Conservation (phyloP, 2,797 vertebrate species). For the Sylvilagus floridanus region DNA sequence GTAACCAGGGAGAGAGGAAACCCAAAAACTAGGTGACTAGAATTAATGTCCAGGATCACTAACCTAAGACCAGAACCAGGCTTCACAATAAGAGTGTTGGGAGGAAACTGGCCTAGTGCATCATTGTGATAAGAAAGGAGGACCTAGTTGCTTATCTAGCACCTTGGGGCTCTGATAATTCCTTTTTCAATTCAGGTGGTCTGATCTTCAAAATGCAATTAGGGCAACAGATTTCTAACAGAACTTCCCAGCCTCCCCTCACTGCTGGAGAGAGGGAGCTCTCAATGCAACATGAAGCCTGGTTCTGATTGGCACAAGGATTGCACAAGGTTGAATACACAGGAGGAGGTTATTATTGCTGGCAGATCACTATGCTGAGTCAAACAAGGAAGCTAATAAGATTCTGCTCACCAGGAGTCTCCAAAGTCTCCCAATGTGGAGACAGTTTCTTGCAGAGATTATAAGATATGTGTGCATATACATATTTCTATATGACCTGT, state of each 20-base stretch:
- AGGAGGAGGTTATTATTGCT: slow-evolving; percentile 37
- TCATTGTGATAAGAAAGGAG: not conserved
- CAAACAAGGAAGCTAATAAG: slow-evolving; percentile 54
- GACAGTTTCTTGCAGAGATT: slow-evolving; percentile 29
- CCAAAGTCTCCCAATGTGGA: slow-evolving; percentile 59
- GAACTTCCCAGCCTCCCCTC: not conserved
- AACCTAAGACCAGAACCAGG: not conserved
- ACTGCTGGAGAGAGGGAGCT: not conserved
- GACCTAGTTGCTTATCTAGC: not conserved
- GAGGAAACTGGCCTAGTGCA: not conserved
- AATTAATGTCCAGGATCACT: not conserved
- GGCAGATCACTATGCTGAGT: slow-evolving; percentile 53
- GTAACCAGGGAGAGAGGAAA: not conserved
- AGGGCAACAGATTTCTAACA: not conserved
- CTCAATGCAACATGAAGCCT: slow-evolving; percentile 18
- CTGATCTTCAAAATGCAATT: slow-evolving; percentile 43
- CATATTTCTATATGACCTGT: not conserved
- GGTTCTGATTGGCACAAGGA: slow-evolving; percentile 25
- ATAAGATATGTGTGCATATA: no score
- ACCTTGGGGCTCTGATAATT: not conserved
- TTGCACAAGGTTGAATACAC: not conserved
- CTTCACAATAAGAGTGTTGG: not conserved
- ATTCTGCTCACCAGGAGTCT: slow-evolving; percentile 55
- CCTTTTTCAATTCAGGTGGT: slow-evolving; percentile 38
- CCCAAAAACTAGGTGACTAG: not conserved